A percentile compares a stretch with the other conserved stretches of the same genome.
Conservation (phyloP, 1,140 invertebrate genomes). For the Archivesica marissinica region DNA sequence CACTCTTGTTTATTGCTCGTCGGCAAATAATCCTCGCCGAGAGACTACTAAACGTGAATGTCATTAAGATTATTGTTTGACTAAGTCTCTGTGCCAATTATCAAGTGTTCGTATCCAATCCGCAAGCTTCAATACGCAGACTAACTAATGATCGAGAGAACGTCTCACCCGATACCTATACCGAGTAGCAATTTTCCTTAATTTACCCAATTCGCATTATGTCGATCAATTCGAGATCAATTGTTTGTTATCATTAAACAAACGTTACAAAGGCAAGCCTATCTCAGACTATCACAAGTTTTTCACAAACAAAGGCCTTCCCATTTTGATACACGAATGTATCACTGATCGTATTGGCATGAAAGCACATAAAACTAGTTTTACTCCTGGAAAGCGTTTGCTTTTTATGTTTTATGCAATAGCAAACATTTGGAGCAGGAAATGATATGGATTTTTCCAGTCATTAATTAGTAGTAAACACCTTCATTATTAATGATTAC, state of each 20-base stretch:
- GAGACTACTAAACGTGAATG: not conserved
- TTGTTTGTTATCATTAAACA: not conserved
- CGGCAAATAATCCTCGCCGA: not conserved
- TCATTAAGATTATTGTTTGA: not conserved
- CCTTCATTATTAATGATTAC: not conserved
- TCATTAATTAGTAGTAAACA: not conserved
- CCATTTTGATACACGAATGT: not conserved
- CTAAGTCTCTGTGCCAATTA: not conserved
- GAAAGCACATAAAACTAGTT: not conserved
- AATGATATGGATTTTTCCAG: not conserved
- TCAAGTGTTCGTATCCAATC: slow-evolving; percentile 5
- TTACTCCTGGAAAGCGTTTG: not conserved
- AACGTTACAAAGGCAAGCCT: too few relatives aligned
- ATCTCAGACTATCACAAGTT: not conserved
- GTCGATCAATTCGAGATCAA: not conserved
- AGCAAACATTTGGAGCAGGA: not conserved
- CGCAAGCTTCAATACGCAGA: not conserved
- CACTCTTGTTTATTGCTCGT: not conserved
- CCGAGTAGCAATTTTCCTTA: not conserved
- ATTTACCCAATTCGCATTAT: not conserved
- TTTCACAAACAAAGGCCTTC: not conserved
- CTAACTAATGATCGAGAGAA: not conserved
- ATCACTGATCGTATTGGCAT: not conserved
- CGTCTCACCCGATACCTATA: not conserved
- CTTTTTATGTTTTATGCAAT: not conserved